Evolutionary conservation across 2,888 invertebrate species (phyloP), one percentile per base, ranked within the genome.

Genomic region (Megastigmus dorsalis): DNA sequence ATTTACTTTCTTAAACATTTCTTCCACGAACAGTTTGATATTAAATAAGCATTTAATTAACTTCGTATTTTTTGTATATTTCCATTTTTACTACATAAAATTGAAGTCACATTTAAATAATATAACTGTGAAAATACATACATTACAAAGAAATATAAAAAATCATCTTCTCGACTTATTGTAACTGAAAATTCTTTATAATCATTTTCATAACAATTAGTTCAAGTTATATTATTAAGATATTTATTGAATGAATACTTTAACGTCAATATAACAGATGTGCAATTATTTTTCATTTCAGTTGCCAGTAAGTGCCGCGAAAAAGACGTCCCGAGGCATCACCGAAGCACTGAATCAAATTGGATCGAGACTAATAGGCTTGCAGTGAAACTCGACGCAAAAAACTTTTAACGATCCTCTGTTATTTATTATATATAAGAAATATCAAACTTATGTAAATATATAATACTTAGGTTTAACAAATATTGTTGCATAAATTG

Each of bases 321-420:
- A 88, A 78, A 88, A 89, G 65, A 88, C 91, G 36, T 88, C 91
- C 5, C 86, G 89, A 76, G 85, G 87, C 18, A 88, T 91, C 13
- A 89, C 91, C 0, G 90, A 90, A 78, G 90, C 90, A 68, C 84
- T 92, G 1, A 91, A 92, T 82, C 90, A 91, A 80, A 82, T 92
- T 7, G 92, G 91, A 30, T 90, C 90, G 41, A 89, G 88, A 82
- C 79, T 92, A 3, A 86, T 92, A 36, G 92, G 92, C 1, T 88
- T 92, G 76, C 90, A 91, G 85, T 82, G 57, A 77, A 3, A 41
- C 20, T 13, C 30, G 26, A 48, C 4, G 18, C n/a, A 10, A n/a
- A 65, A 50, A 52, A 43, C 26, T 41, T 57, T 45, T 13, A 66
- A 57, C 63, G 48, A 72, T 23, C 57, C 54, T 50, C 15, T 66